Evolutionary conservation across 2,797 vertebrate species (phyloP).

Genomic region (Sebastes baramenuke): DNA sequence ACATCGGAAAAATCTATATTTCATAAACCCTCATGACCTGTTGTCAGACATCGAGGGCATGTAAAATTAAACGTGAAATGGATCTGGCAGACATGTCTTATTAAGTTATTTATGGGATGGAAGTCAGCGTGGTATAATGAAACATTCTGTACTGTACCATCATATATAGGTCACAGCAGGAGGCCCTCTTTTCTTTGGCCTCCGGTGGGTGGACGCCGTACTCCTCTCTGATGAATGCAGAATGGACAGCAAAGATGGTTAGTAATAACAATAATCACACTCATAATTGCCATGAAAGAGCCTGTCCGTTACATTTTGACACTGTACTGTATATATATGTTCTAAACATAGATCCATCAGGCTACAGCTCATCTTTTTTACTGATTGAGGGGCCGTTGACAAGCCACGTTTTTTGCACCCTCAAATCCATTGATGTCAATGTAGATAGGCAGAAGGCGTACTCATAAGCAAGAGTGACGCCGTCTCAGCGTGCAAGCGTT

Average conservation of each 20-base stretch:
- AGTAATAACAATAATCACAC: background rate
- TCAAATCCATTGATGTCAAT: no score
- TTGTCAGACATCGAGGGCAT: slow-evolving; percentile 45
- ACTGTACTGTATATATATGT: background rate
- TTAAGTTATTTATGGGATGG: slow-evolving; percentile 63
- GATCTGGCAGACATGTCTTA: slow-evolving; percentile 55
- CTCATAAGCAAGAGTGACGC: no score
- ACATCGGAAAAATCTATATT: slow-evolving; percentile 49
- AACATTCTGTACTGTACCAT: slow-evolving; percentile 63
- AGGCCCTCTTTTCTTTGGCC: slow-evolving; percentile 5
- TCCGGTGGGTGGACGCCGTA: background rate
- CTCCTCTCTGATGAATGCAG: slow-evolving; percentile 67
- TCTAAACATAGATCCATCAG: background rate
- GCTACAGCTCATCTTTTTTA: background rate
- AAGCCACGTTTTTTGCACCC: no score
- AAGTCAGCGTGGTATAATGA: slow-evolving; percentile 15
- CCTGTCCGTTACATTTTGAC: background rate
- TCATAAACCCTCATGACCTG: slow-evolving; percentile 45
- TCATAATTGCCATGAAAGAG: background rate
- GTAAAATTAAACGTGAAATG: slow-evolving; percentile 67
- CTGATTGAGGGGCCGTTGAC: no score
- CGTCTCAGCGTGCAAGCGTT: no score
- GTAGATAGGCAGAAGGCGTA: no score
- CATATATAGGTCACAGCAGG: slow-evolving; percentile 66
- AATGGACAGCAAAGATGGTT: background rate